phyloP scores from a whole-genome alignment of 2,797 vertebrate species.

The Coilia nasus region DNA sequence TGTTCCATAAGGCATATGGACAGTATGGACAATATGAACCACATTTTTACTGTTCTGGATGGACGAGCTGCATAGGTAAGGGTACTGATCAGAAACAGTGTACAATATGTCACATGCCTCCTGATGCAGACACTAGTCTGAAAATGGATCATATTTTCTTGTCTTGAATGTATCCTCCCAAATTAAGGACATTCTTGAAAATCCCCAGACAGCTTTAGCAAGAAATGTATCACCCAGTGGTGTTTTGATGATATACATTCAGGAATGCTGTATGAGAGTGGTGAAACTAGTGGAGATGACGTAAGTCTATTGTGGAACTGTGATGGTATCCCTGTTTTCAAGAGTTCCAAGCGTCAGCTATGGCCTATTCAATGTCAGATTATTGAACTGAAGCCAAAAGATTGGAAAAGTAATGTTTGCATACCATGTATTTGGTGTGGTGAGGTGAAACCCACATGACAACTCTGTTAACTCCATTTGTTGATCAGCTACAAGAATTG shows the following conservation, averaged over 20 bases:
- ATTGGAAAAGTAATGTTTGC: constrained; percentile 35
- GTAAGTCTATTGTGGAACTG: constrained; percentile 42
- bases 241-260: constrained; percentile 32
- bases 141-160: constrained; percentile 37
- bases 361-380: constrained; percentile 39
- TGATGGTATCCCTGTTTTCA: constrained; percentile 50
- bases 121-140: constrained; percentile 26
- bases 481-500: constrained; percentile 21
- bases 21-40: constrained; percentile 41
- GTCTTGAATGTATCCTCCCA: constrained; percentile 31
- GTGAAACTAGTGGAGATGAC: constrained; percentile 32
- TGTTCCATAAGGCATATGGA: constrained; percentile 46
- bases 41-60: constrained; percentile 43
- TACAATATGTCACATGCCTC: constrained; percentile 23
- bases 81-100: constrained; percentile 22
- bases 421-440: constrained; percentile 47
- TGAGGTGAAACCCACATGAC: constrained; percentile 40
- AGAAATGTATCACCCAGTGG: constrained; percentile 5
- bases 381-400: constrained; percentile 37
- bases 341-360: constrained; percentile 32
- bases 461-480: constrained; percentile 33
- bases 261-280: constrained; percentile 33
- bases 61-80: constrained; percentile 38
- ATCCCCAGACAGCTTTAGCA: constrained; percentile 5
- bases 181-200: constrained; percentile 37